These are phyloP conservation scores for Coenonympha arcania DNA, from an alignment of 2,888 invertebrate species.

Conservation along the genomic window DNA sequence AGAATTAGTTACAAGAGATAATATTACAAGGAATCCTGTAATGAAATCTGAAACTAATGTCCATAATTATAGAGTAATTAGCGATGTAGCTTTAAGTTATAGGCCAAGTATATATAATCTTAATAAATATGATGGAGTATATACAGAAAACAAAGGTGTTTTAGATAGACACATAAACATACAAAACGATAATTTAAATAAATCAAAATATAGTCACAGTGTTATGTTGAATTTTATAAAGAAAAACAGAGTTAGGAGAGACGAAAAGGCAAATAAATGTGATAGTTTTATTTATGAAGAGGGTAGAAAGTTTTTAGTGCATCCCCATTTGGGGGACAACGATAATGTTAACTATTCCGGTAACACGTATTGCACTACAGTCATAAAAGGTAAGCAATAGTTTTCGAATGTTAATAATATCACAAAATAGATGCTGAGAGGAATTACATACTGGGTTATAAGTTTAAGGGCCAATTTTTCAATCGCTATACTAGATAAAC, in stretches of 20 bases:
- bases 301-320: slow-evolving; percentile 36
- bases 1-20: slow-evolving; percentile 25
- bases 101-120: slow-evolving; percentile 24
- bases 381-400: slow-evolving; percentile 48
- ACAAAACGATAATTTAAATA: slow-evolving; percentile 34
- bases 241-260: slow-evolving; percentile 40
- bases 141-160: slow-evolving; percentile 33
- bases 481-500: too few species aligned
- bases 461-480: too few species aligned
- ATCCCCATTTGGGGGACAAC: slow-evolving; percentile 44
- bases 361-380: slow-evolving; percentile 48
- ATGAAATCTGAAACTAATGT: slow-evolving; percentile 36
- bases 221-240: slow-evolving; percentile 18
- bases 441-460: too few species aligned
- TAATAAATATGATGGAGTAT: slow-evolving; percentile 33
- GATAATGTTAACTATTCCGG: slow-evolving; percentile 44
- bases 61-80: slow-evolving; percentile 27
- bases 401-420: neutral
- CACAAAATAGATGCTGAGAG: too few species aligned
- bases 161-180: slow-evolving; percentile 34
- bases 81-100: slow-evolving; percentile 24
- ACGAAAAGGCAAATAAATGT: slow-evolving; percentile 40
- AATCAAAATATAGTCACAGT: slow-evolving; percentile 20
- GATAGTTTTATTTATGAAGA: slow-evolving; percentile 38
- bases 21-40: slow-evolving; percentile 32